Evolutionary conservation across 2,113 vertebrate genomes (phyloP).

Genomic region (Fregetta grallaria): DNA sequence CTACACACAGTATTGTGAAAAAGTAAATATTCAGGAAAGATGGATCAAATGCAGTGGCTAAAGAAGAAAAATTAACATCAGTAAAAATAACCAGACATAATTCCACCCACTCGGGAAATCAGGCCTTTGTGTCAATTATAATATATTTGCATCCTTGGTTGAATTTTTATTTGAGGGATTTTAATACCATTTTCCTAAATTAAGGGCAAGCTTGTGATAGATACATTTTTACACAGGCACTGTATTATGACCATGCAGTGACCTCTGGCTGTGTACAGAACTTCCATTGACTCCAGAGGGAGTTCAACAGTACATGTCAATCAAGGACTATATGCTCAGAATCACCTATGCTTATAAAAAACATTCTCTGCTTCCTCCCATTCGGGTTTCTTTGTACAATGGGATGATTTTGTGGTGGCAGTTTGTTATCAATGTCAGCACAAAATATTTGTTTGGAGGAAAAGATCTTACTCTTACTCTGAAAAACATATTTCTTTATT

Average conservation of each 20-base stretch:
- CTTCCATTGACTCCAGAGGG: slow-evolving; percentile 26
- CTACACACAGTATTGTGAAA: neutral
- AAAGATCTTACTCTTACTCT: neutral
- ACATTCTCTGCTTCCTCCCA: neutral
- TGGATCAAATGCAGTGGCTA: neutral
- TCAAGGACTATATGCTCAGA: slow-evolving; percentile 1
- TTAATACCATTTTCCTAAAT: slow-evolving; percentile 15
- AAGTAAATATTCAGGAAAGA: neutral
- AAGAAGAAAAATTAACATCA: neutral
- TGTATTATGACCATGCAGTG: slow-evolving; percentile 5
- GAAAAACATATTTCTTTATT: neutral
- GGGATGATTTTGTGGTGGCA: neutral
- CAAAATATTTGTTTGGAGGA: neutral
- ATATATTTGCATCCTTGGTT: neutral
- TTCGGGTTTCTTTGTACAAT: neutral
- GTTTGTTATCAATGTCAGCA: neutral
- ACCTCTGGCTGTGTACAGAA: slow-evolving; percentile 42
- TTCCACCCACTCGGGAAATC: neutral
- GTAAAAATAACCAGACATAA: neutral
- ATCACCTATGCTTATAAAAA: slow-evolving; percentile 15
- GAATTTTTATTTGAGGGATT: neutral
- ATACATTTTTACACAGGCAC: neutral
- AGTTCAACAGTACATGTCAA: neutral
- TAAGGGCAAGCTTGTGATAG: neutral
- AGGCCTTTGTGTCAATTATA: neutral